phyloP scores from a whole-genome alignment of 2,888 invertebrate species.

The Nomada lathburiana region DNA sequence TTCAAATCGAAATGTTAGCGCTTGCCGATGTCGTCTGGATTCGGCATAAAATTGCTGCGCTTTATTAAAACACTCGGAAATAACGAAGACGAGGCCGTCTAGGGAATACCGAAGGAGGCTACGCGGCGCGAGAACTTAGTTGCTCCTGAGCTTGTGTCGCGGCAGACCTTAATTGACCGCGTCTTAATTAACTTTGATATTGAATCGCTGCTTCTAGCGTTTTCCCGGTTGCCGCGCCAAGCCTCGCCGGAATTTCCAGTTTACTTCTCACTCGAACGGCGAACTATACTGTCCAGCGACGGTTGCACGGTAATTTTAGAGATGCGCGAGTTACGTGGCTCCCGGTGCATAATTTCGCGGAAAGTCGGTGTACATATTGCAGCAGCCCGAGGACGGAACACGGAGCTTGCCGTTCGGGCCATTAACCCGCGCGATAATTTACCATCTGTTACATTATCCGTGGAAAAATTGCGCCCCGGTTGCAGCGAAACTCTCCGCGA shows the following conservation, averaged over 20 bases:
- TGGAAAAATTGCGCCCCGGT: not conserved
- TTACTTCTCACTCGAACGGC: constrained; percentile 27
- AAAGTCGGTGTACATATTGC: constrained; percentile 16
- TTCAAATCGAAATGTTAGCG: not conserved
- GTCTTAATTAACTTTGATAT: constrained; percentile 19
- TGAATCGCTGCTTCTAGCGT: not conserved
- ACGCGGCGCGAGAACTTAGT: not conserved
- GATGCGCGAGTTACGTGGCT: constrained; percentile 27
- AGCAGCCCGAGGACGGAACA: constrained; percentile 14
- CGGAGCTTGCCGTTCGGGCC: not conserved
- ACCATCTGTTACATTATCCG: not conserved
- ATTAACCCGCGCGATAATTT: constrained; percentile 39
- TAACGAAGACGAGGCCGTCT: not conserved
- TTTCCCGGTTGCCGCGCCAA: not conserved
- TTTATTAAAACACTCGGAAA: constrained; percentile 21
- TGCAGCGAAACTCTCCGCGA: not conserved
- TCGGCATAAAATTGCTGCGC: constrained; percentile 6
- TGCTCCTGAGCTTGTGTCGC: not conserved
- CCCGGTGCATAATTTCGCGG: constrained; percentile 9
- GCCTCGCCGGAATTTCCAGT: not conserved
- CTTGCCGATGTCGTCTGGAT: not conserved
- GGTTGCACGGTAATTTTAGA: constrained; percentile 13
- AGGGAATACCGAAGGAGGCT: not conserved
- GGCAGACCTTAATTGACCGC: constrained; percentile 2
- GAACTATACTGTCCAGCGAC: constrained; percentile 26